Conservation (phyloP, 2,888 invertebrate genomes). For the Mythimna vitellina region DNA sequence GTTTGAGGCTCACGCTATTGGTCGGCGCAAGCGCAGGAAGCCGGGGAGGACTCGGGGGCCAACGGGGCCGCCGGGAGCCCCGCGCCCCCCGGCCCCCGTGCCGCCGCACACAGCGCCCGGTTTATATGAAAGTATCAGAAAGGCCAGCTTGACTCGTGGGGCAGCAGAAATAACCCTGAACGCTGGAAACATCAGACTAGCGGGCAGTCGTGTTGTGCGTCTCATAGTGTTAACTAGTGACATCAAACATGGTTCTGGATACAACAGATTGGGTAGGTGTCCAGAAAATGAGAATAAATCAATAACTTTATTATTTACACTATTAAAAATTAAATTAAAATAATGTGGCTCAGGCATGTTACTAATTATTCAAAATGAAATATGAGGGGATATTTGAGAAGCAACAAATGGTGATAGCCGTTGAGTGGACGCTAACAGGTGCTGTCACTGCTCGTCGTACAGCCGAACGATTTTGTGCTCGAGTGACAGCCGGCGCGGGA, state of each 20-base stretch:
- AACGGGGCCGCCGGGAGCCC: constrained; percentile 72
- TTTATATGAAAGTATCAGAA: constrained; percentile 86
- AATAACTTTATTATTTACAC: constrained; percentile 32
- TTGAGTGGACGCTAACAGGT: constrained; percentile 74
- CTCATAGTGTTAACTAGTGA: constrained; percentile 90
- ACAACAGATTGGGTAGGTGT: constrained; percentile 90
- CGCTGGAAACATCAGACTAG: constrained; percentile 85
- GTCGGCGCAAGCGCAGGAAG: constrained; percentile 84
- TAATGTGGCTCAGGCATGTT: constrained; percentile 54
- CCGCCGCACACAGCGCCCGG: constrained; percentile 66
- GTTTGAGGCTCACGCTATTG: constrained; percentile 88
- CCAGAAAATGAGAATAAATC: constrained; percentile 53
- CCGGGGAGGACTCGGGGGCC: constrained; percentile 81
- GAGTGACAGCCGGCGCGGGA: constrained; percentile 67
- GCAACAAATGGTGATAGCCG: constrained; percentile 66
- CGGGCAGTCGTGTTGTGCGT: constrained; percentile 90
- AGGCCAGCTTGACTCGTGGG: constrained; percentile 81
- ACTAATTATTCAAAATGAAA: constrained; percentile 56
- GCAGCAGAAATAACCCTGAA: constrained; percentile 90
- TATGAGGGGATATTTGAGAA: constrained; percentile 52
- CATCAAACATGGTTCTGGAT: constrained; percentile 89
- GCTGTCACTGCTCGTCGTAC: constrained; percentile 73
- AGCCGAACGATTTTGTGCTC: constrained; percentile 66
- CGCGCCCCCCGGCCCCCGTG: constrained; percentile 69
- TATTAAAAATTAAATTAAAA: constrained; percentile 45